A percentile compares a stretch with the other conserved stretches of the same genome.
Evolutionary conservation across 1,140 invertebrate genomes (phyloP).

Genomic region (Zaprionus ghesquierei): DNA sequence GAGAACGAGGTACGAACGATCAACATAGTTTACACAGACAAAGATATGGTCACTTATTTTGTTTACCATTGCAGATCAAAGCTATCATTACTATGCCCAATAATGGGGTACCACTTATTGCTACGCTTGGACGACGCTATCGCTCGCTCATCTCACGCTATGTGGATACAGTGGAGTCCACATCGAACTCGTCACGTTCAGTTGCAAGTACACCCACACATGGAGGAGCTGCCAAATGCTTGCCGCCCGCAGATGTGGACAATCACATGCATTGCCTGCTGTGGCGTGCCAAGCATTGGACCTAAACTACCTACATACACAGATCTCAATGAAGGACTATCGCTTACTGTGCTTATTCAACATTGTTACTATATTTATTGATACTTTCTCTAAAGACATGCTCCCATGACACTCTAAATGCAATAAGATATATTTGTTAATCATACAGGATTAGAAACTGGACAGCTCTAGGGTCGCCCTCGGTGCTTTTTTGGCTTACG

Average conservation of each 20-base stretch:
- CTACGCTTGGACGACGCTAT: conserved; percentile 92
- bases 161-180: conserved; percentile 83
- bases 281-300: conserved; percentile 90
- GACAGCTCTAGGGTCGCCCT: no score
- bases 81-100: conserved; percentile 79
- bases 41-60: conserved; percentile 12
- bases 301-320: no score
- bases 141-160: conserved; percentile 90
- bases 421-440: conserved; percentile 8
- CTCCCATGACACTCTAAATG: conserved; percentile 8
- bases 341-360: conserved; percentile 3
- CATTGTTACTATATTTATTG: conserved; percentile 39
- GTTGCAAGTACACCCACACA: conserved; percentile 66
- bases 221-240: conserved; percentile 50
- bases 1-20: conserved; percentile 88
- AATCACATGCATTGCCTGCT: conserved; percentile 88
- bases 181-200: conserved; percentile 17
- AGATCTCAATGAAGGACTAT: conserved; percentile 47
- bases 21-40: background rate
- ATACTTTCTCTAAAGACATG: background rate
- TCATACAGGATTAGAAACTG: background rate
- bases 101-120: conserved; percentile 85
- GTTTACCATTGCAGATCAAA: conserved; percentile 71
- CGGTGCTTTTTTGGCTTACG: conserved; percentile 10
- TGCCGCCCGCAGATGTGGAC: conserved; percentile 80